Evolutionary conservation across 1,140 invertebrate species (phyloP).

Genomic region (Armadillidium nasatum): DNA sequence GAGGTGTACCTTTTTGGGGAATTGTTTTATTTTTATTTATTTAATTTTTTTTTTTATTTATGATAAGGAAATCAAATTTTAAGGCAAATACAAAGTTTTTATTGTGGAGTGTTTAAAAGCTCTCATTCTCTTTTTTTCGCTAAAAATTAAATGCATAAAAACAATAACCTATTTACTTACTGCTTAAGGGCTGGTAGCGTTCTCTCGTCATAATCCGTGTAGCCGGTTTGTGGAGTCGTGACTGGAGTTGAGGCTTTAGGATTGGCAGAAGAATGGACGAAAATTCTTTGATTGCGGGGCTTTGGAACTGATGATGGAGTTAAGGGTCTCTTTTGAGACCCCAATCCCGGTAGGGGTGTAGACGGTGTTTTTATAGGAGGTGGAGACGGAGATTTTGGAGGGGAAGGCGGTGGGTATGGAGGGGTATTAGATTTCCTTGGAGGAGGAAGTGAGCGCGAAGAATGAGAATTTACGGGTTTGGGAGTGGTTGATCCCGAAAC

Average conservation of each 20-base stretch:
- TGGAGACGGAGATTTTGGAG: conserved; percentile 45
- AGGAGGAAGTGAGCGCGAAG: conserved; percentile 12
- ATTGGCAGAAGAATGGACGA: conserved; percentile 45
- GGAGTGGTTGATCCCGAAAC: conserved; percentile 30
- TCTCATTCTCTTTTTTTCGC: no score
- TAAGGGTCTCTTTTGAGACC: conserved; percentile 41
- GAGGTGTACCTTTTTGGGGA: no score
- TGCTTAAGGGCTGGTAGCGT: conserved; percentile 73
- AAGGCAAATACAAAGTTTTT: no score
- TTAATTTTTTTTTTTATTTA: no score
- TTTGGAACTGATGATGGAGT: conserved; percentile 12
- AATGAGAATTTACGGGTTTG: conserved; percentile 29
- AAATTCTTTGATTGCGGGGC: conserved; percentile 42
- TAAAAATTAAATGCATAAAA: no score
- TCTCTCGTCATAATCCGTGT: conserved; percentile 79
- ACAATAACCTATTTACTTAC: conserved; percentile 55
- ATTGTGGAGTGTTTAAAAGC: no score
- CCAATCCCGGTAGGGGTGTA: conserved; percentile 48
- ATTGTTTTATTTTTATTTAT: no score
- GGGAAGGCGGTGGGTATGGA: conserved; percentile 24
- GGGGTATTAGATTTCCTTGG: conserved; percentile 25
- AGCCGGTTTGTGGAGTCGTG: conserved; percentile 60
- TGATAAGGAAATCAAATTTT: no score
- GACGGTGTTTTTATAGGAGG: conserved; percentile 48
- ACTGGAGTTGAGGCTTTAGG: conserved; percentile 18